Percentiles rank a stretch among this genome's conserved stretches.
phyloP scores from a whole-genome alignment of 2,797 vertebrate species.

The Ceyx erithaca region DNA sequence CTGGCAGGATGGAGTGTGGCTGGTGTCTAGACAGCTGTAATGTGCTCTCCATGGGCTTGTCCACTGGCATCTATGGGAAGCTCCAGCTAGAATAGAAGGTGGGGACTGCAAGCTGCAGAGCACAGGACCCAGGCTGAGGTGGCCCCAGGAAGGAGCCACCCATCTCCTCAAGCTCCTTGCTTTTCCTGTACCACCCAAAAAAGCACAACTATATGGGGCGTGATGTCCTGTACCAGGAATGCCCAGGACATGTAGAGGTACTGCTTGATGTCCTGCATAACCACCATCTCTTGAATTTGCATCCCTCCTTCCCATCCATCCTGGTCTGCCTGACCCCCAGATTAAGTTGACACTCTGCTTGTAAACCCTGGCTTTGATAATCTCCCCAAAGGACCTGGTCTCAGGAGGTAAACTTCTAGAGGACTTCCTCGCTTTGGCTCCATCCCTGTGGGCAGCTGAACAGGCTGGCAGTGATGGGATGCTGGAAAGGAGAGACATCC shows the following conservation, averaged over 20 bases:
- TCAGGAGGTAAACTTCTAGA: fast-evolving
- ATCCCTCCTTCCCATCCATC: background rate
- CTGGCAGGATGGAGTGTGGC: slow-evolving; percentile 26
- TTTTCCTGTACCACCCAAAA: background rate
- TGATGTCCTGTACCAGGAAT: background rate
- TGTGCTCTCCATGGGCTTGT: slow-evolving; percentile 27
- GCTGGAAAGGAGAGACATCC: background rate
- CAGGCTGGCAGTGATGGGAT: fast-evolving
- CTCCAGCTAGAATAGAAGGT: background rate
- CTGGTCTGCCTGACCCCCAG: too few relatives aligned
- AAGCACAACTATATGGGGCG: fast-evolving
- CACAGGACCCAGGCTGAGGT: background rate
- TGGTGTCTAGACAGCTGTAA: slow-evolving; percentile 64
- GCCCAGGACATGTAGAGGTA: fast-evolving
- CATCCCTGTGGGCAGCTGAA: background rate
- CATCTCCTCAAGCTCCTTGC: fast-evolving
- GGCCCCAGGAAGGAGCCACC: background rate
- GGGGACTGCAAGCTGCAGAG: background rate
- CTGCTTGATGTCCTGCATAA: fast-evolving
- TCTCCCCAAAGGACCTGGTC: background rate
- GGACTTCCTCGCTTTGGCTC: background rate
- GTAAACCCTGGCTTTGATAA: background rate
- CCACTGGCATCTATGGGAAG: slow-evolving; percentile 27
- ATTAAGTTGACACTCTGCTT: background rate
- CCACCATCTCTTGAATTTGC: background rate